Conservation (phyloP, 1,140 invertebrate species). For the Delia radicum region DNA sequence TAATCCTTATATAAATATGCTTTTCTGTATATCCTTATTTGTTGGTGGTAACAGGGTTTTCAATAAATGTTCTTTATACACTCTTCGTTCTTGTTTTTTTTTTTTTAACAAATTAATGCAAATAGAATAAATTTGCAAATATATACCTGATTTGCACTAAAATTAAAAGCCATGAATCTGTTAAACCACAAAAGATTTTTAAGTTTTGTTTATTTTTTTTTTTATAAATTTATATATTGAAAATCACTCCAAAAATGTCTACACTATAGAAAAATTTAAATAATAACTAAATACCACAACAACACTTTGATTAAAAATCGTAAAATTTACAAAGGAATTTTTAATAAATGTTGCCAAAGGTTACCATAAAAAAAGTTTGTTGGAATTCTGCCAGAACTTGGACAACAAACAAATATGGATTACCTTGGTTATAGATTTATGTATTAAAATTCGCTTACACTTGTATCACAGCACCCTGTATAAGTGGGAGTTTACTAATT, state of each 20-base stretch:
- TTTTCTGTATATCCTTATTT: neutral
- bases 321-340: neutral
- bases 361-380: constrained; percentile 11
- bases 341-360: constrained; percentile 1
- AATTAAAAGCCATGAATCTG: constrained; percentile 34
- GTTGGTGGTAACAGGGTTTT: neutral
- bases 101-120: neutral
- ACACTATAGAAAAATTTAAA: neutral
- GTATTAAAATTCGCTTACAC: neutral
- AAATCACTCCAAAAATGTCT: neutral
- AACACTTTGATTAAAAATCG: neutral
- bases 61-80: neutral
- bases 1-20: too few species aligned
- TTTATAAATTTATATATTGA: neutral
- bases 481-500: neutral
- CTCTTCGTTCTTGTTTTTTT: neutral
- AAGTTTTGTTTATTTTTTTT: neutral
- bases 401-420: neutral
- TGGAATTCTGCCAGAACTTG: constrained; percentile 20
- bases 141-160: constrained; percentile 40
- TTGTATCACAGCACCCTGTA: neutral
- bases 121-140: too few species aligned
- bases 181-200: neutral
- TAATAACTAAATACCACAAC: neutral
- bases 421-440: constrained; percentile 1